Evolutionary conservation across 1,140 invertebrate species (phyloP).

Genomic region (Nebria ingens): DNA sequence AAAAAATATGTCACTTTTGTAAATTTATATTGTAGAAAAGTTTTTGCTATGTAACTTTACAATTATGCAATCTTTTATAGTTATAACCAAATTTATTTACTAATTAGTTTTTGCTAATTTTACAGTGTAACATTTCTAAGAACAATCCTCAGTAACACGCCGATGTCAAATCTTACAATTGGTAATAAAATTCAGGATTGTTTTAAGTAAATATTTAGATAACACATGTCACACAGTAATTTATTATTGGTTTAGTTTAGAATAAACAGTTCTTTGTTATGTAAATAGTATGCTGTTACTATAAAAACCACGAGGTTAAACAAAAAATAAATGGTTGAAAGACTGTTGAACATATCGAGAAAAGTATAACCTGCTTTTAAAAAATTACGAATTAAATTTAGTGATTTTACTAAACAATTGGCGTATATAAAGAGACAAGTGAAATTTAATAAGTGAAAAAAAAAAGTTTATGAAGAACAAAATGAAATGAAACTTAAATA

Average conservation of each 20-base stretch:
- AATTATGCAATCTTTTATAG: too few species aligned
- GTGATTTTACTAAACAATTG: not conserved
- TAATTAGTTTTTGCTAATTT: too few species aligned
- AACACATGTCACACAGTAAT: not conserved
- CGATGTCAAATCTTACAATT: not conserved
- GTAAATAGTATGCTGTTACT: not conserved
- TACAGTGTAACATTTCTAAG: too few species aligned
- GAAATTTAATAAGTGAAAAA: not conserved
- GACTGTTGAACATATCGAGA: not conserved
- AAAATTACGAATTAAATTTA: not conserved
- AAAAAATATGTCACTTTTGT: too few species aligned
- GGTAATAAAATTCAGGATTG: not conserved
- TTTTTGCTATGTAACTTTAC: too few species aligned
- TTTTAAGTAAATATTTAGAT: not conserved
- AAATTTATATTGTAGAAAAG: too few species aligned
- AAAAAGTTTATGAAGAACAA: not conserved
- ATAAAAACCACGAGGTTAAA: not conserved
- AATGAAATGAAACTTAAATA: not conserved
- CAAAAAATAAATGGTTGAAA: not conserved
- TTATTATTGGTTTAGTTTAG: not conserved
- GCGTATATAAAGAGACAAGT: not conserved
- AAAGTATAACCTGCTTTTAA: not conserved
- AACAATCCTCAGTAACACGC: too few species aligned
- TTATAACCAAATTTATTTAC: too few species aligned
- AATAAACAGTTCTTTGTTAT: not conserved